Conservation (phyloP, 2,113 vertebrate species). For the Antigone vipio region DNA sequence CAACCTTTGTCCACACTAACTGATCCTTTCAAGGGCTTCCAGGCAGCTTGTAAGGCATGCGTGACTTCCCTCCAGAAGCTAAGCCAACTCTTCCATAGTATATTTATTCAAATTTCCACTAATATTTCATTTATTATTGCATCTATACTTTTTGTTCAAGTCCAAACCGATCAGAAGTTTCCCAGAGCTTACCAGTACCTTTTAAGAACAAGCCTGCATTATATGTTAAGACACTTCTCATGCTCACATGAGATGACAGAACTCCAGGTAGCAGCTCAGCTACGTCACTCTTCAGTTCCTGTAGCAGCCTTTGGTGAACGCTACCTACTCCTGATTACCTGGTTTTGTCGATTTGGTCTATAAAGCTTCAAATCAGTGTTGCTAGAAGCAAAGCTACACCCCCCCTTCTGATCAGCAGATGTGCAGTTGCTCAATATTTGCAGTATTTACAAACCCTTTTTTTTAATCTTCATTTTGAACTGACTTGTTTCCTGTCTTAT, state of each 20-base stretch:
- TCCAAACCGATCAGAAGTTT: background rate
- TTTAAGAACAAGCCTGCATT: background rate
- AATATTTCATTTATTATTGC: background rate
- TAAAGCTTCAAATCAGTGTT: background rate
- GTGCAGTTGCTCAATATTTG: background rate
- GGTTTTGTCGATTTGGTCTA: background rate
- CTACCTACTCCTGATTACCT: accelerated
- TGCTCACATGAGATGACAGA: background rate
- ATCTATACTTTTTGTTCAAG: background rate
- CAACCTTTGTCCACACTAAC: background rate
- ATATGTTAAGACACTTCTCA: background rate
- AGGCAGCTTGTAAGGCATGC: background rate
- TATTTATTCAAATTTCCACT: background rate
- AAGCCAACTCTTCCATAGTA: background rate
- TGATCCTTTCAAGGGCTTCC: background rate
- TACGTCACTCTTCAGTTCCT: background rate
- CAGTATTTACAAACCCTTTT: background rate
- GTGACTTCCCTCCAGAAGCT: background rate
- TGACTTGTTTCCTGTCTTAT: background rate
- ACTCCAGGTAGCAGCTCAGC: background rate
- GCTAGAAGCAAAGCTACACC: background rate
- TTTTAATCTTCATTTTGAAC: background rate
- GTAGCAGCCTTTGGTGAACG: background rate
- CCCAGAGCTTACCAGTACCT: background rate
- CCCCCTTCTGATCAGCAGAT: background rate